These are phyloP conservation scores for Acanthosepion esculentum DNA, from an alignment of 2,888 invertebrate species.

Conservation along the genomic window DNA sequence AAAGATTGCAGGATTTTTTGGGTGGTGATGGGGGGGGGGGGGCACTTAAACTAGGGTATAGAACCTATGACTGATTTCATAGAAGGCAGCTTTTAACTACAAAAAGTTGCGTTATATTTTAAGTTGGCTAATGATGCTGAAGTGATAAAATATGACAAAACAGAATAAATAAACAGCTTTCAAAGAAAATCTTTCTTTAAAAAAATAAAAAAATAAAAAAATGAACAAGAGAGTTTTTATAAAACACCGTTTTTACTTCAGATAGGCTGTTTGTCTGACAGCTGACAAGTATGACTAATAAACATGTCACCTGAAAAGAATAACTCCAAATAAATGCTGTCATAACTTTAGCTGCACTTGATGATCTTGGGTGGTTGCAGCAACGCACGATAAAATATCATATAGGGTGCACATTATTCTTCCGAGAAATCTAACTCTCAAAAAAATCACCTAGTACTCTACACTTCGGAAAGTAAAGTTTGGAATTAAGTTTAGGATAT, in stretches of 20 bases:
- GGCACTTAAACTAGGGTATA: background rate
- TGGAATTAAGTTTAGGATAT: too few species aligned
- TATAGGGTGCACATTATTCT: background rate
- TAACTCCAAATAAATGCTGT: background rate
- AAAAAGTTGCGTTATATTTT: background rate
- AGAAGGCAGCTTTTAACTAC: background rate
- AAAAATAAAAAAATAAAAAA: background rate
- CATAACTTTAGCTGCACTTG: background rate
- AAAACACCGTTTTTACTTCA: background rate
- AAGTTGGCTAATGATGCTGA: background rate
- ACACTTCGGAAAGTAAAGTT: background rate
- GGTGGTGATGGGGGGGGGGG: too few species aligned
- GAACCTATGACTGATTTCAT: background rate
- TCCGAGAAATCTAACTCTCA: background rate
- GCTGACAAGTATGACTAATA: background rate
- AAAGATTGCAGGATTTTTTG: too few species aligned
- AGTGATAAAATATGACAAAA: background rate
- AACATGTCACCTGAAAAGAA: background rate
- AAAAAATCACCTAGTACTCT: background rate
- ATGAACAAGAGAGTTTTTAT: background rate
- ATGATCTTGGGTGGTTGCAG: background rate
- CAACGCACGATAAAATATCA: background rate
- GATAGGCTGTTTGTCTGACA: background rate
- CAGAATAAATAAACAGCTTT: background rate
- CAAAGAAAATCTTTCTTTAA: too few species aligned